Conservation (phyloP, 2,797 vertebrate species). For the Choloepus didactylus region DNA sequence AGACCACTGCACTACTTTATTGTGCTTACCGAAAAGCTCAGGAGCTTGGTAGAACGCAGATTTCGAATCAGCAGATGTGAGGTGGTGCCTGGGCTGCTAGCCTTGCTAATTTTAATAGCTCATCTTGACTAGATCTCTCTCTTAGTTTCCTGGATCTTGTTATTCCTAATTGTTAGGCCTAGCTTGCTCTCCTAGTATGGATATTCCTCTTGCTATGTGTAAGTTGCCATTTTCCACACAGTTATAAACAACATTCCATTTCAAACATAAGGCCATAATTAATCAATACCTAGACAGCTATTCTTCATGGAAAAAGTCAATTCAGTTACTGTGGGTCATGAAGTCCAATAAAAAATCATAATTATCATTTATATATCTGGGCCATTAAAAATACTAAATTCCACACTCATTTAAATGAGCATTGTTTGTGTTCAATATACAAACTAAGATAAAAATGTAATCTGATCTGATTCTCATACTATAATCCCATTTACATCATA, state of each 20-base stretch:
- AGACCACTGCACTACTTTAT: neutral
- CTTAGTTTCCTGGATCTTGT: neutral
- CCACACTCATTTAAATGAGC: slow-evolving; percentile 15
- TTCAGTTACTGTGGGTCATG: slow-evolving; percentile 20
- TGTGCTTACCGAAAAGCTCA: neutral
- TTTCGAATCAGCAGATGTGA: neutral
- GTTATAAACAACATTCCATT: neutral
- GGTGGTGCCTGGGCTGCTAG: neutral
- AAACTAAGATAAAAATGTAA: neutral
- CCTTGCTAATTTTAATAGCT: neutral
- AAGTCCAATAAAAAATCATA: neutral
- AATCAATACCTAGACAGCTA: neutral
- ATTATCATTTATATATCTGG: neutral
- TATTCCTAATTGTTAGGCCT: neutral
- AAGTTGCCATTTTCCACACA: neutral
- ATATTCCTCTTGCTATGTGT: neutral
- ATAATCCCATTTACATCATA: neutral
- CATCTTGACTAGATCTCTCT: neutral
- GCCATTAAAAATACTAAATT: neutral
- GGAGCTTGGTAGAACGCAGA: neutral
- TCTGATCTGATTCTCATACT: neutral
- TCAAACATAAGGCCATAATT: neutral
- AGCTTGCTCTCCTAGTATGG: neutral
- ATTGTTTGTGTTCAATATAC: neutral
- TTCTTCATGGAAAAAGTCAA: neutral